A percentile compares a stretch with the other conserved stretches of the same genome.
Conservation (phyloP, 1,140 invertebrate genomes). For the Gyrodactylus salaris region DNA sequence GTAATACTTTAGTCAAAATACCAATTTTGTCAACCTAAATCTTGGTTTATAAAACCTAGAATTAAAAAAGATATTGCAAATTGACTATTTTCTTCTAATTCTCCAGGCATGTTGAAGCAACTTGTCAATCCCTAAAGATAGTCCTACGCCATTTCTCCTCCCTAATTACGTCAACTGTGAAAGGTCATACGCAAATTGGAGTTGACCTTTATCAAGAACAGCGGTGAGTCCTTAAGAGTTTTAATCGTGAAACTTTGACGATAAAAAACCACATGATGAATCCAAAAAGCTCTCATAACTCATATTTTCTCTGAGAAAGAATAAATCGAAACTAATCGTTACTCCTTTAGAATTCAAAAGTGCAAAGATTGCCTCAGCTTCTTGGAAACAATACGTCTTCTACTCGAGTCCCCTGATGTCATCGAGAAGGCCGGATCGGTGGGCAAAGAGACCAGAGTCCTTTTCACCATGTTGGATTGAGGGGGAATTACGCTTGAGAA, state of each 20-base stretch:
- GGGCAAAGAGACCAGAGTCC: background rate
- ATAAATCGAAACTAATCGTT: no score
- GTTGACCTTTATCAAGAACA: background rate
- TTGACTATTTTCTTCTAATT: background rate
- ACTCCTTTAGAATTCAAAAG: background rate
- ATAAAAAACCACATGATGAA: no score
- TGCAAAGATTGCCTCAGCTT: background rate
- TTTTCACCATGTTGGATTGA: background rate
- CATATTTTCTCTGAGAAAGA: no score
- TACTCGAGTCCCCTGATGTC: background rate
- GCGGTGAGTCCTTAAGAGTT: background rate
- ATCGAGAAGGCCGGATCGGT: background rate
- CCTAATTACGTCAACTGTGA: background rate
- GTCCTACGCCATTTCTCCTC: background rate
- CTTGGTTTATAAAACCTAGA: no score
- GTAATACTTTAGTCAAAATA: no score
- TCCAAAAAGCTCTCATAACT: no score
- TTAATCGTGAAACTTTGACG: no score
- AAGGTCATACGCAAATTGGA: background rate
- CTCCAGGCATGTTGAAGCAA: background rate
- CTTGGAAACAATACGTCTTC: background rate
- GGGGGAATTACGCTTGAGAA: no score
- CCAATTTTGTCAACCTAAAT: no score
- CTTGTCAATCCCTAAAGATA: background rate
- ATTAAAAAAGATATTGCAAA: background rate